Evolutionary conservation across 2,888 invertebrate genomes (phyloP), one percentile per base, ranked within the genome.

Genomic region (Muscina levida): DNA sequence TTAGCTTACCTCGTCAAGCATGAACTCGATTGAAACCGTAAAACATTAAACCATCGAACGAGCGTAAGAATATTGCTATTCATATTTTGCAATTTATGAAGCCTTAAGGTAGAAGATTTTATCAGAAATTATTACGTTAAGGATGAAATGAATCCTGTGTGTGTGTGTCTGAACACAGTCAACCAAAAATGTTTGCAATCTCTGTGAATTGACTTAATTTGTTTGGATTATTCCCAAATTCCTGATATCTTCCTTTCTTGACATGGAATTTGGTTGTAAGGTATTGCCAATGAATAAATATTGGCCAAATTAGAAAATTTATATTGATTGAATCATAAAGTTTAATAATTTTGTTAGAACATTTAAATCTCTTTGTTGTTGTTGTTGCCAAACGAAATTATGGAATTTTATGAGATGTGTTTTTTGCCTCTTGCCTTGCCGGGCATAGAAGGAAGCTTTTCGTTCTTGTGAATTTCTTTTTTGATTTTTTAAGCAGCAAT

Each of bases 61-160:
- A n/a, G 17, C 8, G 8, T 13, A 13, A 39, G 39, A 62, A 62
- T 19, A 62, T 62, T n/a, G n/a, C n/a, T 62, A 22, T 42, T 62
- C 62, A 62, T 62, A 13, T 62, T 62, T 13, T 42, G 62, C 62
- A 62, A 79, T 71, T 79, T 74, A 72, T 70, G 76, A 73, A 68
- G 79, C 87, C 86, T 83, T 82, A 84, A 87, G 87, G 87, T 87
- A 82, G 84, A 86, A 85, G 42, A 42, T 62, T 37, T 62, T 62
- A 62, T 62, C 42, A 62, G 42, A 62, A 62, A 62, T 62, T 62
- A 62, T 62, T 62, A 42, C 62, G 39, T 62, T 62, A 62, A 19
- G 22, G 62, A 62, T 42, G 42, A 39, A 39, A 62, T 42, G 19
- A 15, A 37, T 39, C 37, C 19, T 42, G 39, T n/a, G n/a, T n/a